Evolutionary conservation across 1,140 invertebrate species (phyloP), one percentile per base, ranked within the genome.

Genomic region (Sitophilus oryzae): DNA sequence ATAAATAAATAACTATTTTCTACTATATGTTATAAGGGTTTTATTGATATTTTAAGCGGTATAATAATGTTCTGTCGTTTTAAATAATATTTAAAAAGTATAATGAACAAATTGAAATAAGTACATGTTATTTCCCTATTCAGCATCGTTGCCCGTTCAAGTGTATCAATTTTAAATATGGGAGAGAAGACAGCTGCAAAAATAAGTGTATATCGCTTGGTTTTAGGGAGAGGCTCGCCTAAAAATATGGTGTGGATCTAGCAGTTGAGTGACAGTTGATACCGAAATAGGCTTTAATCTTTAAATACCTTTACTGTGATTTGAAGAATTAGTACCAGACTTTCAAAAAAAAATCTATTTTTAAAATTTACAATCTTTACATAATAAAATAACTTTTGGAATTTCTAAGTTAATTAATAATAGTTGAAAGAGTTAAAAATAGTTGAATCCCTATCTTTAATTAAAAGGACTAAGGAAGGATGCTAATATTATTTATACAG

Each of bases 121-220:
- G n/a, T n/a, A n/a, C n/a, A n/a, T n/a, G 25, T 30, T 30, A 30
- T 30, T 30, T 30, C 25, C 25, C 25, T 30, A 30, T 30, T 11
- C 5, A 11, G 5, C 25, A 8, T 20, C 19, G 5, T 14, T 20
- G 38, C 14, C 5, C 14, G n/a, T 14, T 20, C 38, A 15, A 51
- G n/a, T n/a, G n/a, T n/a, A n/a, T 51, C 0, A 40, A 51, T 51
- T 51, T 51, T 51, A 42, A 41, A 51, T 51, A 21, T 41, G 48
- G 18, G 38, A 35, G 37, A 42, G 8, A 22, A 48, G 37, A 42
- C 46, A 50, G 46, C 46, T 56, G 45, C 47, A 34, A 57, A 52
- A 42, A 38, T 41, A 43, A 4, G 36, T 15, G 16, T n/a, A 16
- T 14, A 11, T 30, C 25, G 38, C 14, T 40, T 15, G 38, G 38